These are phyloP conservation scores for Trachythela sp. DNA, from an alignment of 64 coral and sea anemone genomes.

Conservation along the genomic window DNA sequence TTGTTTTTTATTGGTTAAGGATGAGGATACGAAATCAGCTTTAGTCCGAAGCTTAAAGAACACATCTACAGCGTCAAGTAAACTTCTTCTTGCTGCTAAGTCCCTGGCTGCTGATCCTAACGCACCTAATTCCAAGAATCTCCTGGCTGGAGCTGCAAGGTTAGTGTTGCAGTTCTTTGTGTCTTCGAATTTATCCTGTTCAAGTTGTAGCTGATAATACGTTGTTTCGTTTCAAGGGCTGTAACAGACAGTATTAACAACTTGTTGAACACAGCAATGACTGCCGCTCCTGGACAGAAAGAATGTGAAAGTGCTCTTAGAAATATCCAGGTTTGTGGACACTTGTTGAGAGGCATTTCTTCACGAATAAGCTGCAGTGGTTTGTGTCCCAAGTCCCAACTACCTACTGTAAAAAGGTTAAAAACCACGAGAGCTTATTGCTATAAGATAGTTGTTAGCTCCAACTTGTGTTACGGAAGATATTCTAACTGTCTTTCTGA, in stretches of 20 bases:
- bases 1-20: constrained; percentile 37
- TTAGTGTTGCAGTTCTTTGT: constrained; percentile 21
- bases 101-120: constrained; percentile 93
- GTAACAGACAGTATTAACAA: constrained; percentile 99
- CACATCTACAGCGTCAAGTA: constrained; percentile 92
- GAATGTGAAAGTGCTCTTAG: constrained; percentile 92
- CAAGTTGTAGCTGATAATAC: neutral
- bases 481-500: too few species aligned
- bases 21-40: constrained; percentile 78
- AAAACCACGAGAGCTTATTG: too few species aligned
- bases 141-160: constrained; percentile 86
- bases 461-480: too few species aligned
- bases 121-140: constrained; percentile 97
- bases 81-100: constrained; percentile 83
- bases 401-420: too few species aligned
- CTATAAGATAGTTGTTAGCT: too few species aligned
- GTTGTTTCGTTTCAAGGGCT: constrained; percentile 53
- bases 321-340: constrained; percentile 76
- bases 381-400: neutral
- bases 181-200: neutral
- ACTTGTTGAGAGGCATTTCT: neutral
- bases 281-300: constrained; percentile 94
- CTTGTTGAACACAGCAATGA: constrained; percentile 90
- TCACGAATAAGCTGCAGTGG: neutral
- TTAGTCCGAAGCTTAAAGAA: constrained; percentile 88